These are phyloP conservation scores for Aramus guarauna DNA, from an alignment of 2,113 vertebrate genomes.

Conservation along the genomic window DNA sequence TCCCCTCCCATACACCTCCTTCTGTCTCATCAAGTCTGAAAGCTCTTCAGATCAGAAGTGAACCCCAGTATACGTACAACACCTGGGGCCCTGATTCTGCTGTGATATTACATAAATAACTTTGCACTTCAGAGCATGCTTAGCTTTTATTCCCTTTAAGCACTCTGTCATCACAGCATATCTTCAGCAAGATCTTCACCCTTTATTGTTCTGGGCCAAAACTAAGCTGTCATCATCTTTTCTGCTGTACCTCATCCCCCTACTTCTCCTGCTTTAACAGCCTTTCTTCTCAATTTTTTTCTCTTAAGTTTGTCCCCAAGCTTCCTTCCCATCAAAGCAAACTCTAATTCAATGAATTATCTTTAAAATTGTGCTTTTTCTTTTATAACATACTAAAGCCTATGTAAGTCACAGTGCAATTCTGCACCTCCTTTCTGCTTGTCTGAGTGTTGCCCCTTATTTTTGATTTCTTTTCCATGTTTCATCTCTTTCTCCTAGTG, in stretches of 20 bases:
- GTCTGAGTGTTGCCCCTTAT: background rate
- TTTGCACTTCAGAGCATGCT: conserved; percentile 39
- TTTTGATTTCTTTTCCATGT: background rate
- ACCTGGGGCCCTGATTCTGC: conserved; percentile 41
- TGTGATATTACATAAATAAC: conserved; percentile 46
- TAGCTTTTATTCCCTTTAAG: conserved; percentile 54
- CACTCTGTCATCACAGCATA: conserved; percentile 13
- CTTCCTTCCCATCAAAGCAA: conserved; percentile 2
- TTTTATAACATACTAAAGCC: background rate
- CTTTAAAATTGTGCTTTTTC: conserved; percentile 1
- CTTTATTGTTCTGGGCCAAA: conserved; percentile 53
- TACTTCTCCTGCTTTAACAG: background rate
- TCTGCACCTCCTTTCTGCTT: background rate
- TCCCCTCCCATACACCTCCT: background rate
- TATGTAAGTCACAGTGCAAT: background rate
- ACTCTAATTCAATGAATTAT: conserved; percentile 5
- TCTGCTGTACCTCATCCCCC: background rate
- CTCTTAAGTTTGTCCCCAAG: conserved; percentile 11
- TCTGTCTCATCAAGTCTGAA: conserved; percentile 47
- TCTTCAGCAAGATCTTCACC: conserved; percentile 22
- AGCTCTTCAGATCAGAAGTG: conserved; percentile 53
- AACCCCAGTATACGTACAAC: conserved; percentile 9
- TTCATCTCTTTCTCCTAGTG: background rate
- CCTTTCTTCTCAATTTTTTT: background rate
- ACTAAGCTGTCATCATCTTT: conserved; percentile 43